Evolutionary conservation across 2,888 invertebrate genomes (phyloP), one percentile per base, ranked within the genome.

Genomic region (Drosophila subquinaria): DNA sequence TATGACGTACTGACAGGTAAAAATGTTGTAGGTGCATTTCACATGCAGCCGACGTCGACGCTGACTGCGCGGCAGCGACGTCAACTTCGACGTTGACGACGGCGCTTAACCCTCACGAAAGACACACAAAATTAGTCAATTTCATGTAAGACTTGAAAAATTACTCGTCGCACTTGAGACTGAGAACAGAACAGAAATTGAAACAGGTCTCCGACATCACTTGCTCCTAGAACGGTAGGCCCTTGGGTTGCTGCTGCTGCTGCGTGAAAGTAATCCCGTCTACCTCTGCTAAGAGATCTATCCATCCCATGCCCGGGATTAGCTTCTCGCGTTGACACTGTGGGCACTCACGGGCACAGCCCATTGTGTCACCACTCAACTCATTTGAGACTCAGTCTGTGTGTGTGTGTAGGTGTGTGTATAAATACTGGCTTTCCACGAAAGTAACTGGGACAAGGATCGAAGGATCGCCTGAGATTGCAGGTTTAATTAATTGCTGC

Each of bases 71-170:
- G 56, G 72, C 56, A 33, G 62, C 76, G 3, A 15, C 33, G 33
- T 11, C 42, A 3, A 38, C 48, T 15, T 4, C 15, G 43, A 30
- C 30, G 36, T 0, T 43, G 15, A 3, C 43, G 10, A 33, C 50
- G 69, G 70, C 66, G 71, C 73, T 52, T 60, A 50, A 43, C 13
- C 45, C 40, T 53, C 57, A 43, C 42, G 17, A 55, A 30, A 56
- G 43, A 53, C 60, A 70, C 56, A 63, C 59, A 81, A 90, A 91
- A 90, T 91, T 90, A 85, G 91, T 88, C 83, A 91, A 90, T 85
- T 87, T 87, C 81, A 83, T 83, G 86, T 84, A 90, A 85, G 87
- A 61, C 73, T 75, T 50, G 55, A 73, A 74, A 79, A 70, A 71
- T 72, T 68, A 73, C 73, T 68, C 60, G 36, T 20, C 51, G 69